Evolutionary conservation across 2,797 vertebrate species (phyloP), one percentile per base, ranked within the genome.

Genomic region (Novumbra hubbsi): DNA sequence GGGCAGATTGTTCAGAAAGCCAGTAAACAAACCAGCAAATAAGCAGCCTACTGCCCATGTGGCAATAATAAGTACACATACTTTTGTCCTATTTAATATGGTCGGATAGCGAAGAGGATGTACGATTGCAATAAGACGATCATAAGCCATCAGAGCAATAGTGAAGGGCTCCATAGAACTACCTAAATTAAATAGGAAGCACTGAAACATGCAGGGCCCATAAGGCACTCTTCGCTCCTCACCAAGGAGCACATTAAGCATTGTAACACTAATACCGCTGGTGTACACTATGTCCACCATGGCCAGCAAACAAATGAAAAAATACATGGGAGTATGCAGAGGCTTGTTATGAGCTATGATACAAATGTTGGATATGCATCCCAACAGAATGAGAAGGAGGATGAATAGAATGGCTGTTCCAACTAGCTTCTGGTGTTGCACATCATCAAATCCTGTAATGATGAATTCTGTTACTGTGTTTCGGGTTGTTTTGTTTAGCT

Each of bases 81-180:
- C n/a, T 41, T 21, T 38, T 21, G 19, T 67, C 55, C 11, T 28
- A 68, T 41, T 41, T 49, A 68, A 45, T 34, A 68, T 68, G 5
- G 62, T 67, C 16, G 16, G 63, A 38, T 76, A 76, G 52, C 70
- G 55, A 17, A 76, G 63, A 67, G 75, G 75, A 21, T 72, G 28
- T 16, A 63, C 57, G 15, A 76, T 76, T 2, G 75, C 75, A 41
- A 76, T 32, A 15, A 76, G 66, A 9, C 70, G 63, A 24, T 76
- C 70, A 30, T 55, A 72, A 57, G 75, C 75, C 75, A 76, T 76
- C 63, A 76, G 38, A 30, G 70, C 70, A 72, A 76, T 76, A 5
- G 70, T 55, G 2, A 67, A 72, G 32, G 75, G 70, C 49, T 76
- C 69, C 75, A 76, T 71, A 63, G 48, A 4, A 12, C 69, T 76